Evolutionary conservation across 2,797 vertebrate species (phyloP).

Genomic region (Melopsittacus undulatus): DNA sequence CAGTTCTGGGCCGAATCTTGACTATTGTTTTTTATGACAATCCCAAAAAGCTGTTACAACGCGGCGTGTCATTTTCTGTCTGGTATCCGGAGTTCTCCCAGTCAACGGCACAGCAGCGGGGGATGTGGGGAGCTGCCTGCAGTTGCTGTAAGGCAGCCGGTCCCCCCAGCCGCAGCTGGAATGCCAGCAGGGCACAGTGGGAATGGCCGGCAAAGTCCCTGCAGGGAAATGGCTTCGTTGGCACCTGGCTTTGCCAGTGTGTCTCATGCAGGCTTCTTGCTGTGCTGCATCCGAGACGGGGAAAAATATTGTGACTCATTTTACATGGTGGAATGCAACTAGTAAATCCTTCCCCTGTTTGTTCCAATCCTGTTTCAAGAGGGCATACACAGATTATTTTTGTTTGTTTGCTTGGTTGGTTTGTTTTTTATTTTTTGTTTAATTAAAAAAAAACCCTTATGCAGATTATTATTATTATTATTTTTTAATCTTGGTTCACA

Average conservation of each 20-base stretch:
- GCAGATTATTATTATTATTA: background rate
- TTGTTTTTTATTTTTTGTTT: background rate
- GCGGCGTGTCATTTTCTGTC: background rate
- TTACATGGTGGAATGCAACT: background rate
- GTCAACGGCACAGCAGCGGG: background rate
- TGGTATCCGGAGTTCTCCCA: background rate
- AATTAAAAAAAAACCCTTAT: background rate
- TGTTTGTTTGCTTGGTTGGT: background rate
- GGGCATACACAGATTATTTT: background rate
- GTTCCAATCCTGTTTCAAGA: background rate
- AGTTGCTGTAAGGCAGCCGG: background rate
- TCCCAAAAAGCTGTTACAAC: conserved; percentile 18
- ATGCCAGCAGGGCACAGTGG: background rate
- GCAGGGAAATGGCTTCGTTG: background rate
- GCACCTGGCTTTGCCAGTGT: background rate
- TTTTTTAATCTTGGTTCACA: background rate
- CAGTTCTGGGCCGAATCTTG: conserved; percentile 33
- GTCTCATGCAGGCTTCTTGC: background rate
- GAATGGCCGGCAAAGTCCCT: background rate
- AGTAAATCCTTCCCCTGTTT: background rate
- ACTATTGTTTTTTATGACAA: background rate
- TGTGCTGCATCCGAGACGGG: background rate
- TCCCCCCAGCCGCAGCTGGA: background rate
- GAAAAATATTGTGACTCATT: background rate
- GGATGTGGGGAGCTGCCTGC: background rate